Percentiles rank a stretch among this genome's conserved stretches.
These are phyloP conservation scores for Sisyra nigra DNA, from an alignment of 2,888 invertebrate species.

Conservation along the genomic window DNA sequence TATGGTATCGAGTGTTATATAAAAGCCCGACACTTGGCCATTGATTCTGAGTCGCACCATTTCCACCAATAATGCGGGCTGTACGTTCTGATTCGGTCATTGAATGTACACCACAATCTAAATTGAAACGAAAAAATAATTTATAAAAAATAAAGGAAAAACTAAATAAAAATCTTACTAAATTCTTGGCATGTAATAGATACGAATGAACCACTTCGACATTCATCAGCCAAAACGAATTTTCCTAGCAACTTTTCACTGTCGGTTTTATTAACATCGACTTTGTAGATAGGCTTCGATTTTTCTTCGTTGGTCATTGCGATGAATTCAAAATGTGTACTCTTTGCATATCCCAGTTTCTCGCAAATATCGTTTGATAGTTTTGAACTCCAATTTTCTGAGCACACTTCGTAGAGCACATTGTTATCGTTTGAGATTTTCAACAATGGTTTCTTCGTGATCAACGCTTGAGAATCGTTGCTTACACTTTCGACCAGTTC, in stretches of 20 bases:
- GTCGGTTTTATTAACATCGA: slow-evolving; percentile 18
- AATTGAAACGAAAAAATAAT: slow-evolving; percentile 10
- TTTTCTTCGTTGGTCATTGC: slow-evolving; percentile 13
- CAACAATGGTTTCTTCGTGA: slow-evolving; percentile 6
- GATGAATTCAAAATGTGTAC: slow-evolving; percentile 22
- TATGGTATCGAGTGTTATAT: slow-evolving; percentile 26
- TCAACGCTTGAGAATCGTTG: background rate
- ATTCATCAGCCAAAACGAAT: slow-evolving; percentile 26
- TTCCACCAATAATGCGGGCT: slow-evolving; percentile 32
- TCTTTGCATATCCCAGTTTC: slow-evolving; percentile 32
- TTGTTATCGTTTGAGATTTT: slow-evolving; percentile 18
- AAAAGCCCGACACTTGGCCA: slow-evolving; percentile 40
- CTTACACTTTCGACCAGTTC: slow-evolving; percentile 7
- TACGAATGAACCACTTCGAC: slow-evolving; percentile 28
- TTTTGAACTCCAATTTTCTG: slow-evolving; percentile 34
- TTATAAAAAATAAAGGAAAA: slow-evolving; percentile 3
- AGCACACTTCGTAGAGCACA: slow-evolving; percentile 31
- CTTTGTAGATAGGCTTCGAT: slow-evolving; percentile 13
- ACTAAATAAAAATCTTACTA: slow-evolving; percentile 21
- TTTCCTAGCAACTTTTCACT: slow-evolving; percentile 26
- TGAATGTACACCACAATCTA: slow-evolving; percentile 27
- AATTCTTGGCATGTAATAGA: slow-evolving; percentile 39
- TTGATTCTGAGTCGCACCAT: slow-evolving; percentile 30
- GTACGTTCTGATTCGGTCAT: slow-evolving; percentile 19
- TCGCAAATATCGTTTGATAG: slow-evolving; percentile 37